Base-by-base conservation (phyloP, 2,113 vertebrate species). In the Polyodon spathula region DNA sequence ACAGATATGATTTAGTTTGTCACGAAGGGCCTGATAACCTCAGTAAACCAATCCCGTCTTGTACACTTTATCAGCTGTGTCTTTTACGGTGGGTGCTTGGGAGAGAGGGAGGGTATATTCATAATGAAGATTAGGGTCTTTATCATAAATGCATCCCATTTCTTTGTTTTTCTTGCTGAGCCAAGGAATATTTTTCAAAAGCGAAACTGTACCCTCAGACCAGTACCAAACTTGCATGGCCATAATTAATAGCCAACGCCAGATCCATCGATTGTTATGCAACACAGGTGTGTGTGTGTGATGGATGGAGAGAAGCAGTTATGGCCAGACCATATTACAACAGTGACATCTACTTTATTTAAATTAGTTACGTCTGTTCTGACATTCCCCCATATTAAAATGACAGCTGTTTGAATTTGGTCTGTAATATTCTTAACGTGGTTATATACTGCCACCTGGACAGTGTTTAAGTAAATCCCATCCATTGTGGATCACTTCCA, bases 1-100 rank as follows among this genome's bases (percentile, higher is more conserved):
- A 87, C 89, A 79, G 80, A 69, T 60, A 59, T 93, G 93, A 95
- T 94, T 96, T 93, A 94, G 86, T 87, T 77, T 82, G 64, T 71
- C 70, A 1, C 64, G 64, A 79, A 77, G 83, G 78, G 79, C 84
- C 82, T 0, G 37, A 39, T 72, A 81, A 85, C 90, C 85, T 82
- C 63, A 70, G 78, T 88, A 88, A 91, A 92, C 88, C 85, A 90
- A 90, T 90, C 88, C 84, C 74, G 73, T 67, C 78, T 66, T 77
- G 79, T 71, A 78, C 82, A 88, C 87, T 90, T 86, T 78, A 90
- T 89, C 88, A 89, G 81, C 75, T 62, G 74, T 73, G 78, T 81
- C 84, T 81, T 76, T 80, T 71, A 70, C 8, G 1, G 50, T 69
- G 66, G 15, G 58, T 8, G 46, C 11, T 59, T 0, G 63, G 44